Base-by-base conservation (phyloP, 2,888 invertebrate genomes). In the Alviniconcha strummeri region DNA sequence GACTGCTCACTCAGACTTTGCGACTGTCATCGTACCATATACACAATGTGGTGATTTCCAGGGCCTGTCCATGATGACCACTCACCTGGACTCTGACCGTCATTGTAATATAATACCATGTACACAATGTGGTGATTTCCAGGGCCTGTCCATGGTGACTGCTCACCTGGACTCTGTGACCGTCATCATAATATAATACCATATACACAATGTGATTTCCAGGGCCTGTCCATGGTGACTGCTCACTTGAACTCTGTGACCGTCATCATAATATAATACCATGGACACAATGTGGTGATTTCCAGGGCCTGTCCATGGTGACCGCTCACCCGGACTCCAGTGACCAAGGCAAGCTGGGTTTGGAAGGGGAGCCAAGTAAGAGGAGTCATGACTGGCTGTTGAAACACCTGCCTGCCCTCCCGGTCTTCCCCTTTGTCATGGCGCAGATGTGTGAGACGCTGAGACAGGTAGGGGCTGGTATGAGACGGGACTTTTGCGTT, bases 221-320 rank as follows among this genome's bases (percentile, higher is more conserved):
- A 96, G 96, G 96, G 97, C 6, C 93, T 97, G 60, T 96, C 96
- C 89, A 94, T 97, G 89, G 96, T 97, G 6, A 94, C 97, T 5
- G 95, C 95, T 0, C 85, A 87, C 78, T 88, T 90, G 6, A 17
- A 52, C 4, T 60, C 84, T 11, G 85, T 17, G 87, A 88, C 15
- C 86, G 85, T n/a, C 83, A 84, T 36, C 36, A 36, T 36, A 36
- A 36, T 36, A 36, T 36, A 36, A 36, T 36, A 36, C 36, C 36
- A 36, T 36, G 36, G 3, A 36, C 36, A 36, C 36, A 36, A 36
- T 36, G 36, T 36, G 36, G 36, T 13, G 60, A 11, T 60, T 17
- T 81, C 0, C 92, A 96, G 96, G 96, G 97, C 6, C 93, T 97
- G 60, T 96, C 96, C 89, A 94, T 97, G 89, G 96, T 97, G 6